Evolutionary conservation across 2,113 vertebrate genomes (phyloP).

Genomic region (Siniperca knerii): DNA sequence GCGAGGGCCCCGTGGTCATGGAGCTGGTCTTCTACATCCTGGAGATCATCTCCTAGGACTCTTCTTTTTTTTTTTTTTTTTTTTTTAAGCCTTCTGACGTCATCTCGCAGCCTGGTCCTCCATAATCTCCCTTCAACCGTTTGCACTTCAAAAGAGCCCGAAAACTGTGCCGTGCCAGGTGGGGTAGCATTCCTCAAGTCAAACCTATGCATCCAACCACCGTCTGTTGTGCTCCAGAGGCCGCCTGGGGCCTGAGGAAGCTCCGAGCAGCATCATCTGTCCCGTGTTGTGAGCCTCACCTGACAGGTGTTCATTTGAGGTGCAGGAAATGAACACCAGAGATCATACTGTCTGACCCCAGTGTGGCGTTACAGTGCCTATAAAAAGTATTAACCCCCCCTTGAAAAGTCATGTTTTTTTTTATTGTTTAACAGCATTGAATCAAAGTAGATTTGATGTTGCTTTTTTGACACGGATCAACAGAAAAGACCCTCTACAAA

Average conservation of each 20-base stretch:
- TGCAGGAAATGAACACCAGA: constrained; percentile 13
- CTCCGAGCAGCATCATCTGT: constrained; percentile 41
- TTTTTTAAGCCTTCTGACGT: neutral
- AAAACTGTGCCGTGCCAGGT: constrained; percentile 80
- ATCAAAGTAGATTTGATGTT: neutral
- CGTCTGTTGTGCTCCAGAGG: constrained; percentile 65
- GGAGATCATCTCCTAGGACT: constrained; percentile 94
- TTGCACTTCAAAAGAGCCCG: constrained; percentile 91
- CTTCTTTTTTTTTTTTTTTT: neutral
- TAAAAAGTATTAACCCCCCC: neutral
- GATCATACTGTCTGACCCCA: neutral
- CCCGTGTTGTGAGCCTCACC: neutral
- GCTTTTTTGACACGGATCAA: neutral
- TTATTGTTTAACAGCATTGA: neutral
- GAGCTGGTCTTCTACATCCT: constrained; percentile 99
- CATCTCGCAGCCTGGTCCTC: constrained; percentile 21
- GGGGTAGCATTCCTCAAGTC: constrained; percentile 84
- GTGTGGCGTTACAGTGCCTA: constrained; percentile 1
- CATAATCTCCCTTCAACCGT: constrained; percentile 77
- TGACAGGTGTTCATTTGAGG: neutral
- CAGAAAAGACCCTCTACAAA: neutral
- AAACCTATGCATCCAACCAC: constrained; percentile 92
- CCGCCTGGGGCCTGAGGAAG: constrained; percentile 43
- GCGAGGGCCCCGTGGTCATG: constrained; percentile 95
- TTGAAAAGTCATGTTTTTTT: neutral